phyloP scores from a whole-genome alignment of 2,888 invertebrate species.

The Didymodactylos carnosus region DNA sequence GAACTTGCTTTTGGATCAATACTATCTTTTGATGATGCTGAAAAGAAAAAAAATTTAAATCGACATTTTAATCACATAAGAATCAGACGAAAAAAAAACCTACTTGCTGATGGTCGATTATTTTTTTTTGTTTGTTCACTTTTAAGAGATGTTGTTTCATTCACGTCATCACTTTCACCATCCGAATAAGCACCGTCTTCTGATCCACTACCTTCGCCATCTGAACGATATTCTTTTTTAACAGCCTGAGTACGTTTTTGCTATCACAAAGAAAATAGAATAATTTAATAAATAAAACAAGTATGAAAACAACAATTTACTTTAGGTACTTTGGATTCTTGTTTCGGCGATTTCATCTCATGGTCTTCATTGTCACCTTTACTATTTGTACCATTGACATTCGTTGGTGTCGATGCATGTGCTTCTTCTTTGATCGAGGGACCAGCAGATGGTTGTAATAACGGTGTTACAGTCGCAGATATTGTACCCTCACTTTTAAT shows the following conservation, averaged over 20 bases:
- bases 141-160: slow-evolving; percentile 2
- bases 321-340: neutral
- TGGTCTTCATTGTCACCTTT: neutral
- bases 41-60: neutral
- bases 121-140: slow-evolving; percentile 16
- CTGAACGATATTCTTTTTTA: neutral
- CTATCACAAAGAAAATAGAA: neutral
- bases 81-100: slow-evolving; percentile 24
- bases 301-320: neutral
- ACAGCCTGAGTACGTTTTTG: slow-evolving; percentile 22
- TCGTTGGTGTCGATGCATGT: neutral
- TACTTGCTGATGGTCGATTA: slow-evolving; percentile 14
- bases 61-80: slow-evolving; percentile 18
- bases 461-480: too few relatives aligned
- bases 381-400: neutral
- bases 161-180: slow-evolving; percentile 16
- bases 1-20: slow-evolving; percentile 16
- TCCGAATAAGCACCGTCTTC: slow-evolving; percentile 3
- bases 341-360: neutral
- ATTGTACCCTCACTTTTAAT: too few relatives aligned
- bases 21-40: slow-evolving; percentile 2
- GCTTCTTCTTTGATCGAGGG: neutral
- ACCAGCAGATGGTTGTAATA: neutral
- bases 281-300: too few relatives aligned
- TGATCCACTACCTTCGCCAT: neutral